Evolutionary conservation across 2,113 vertebrate species (phyloP).

Genomic region (Entomyzon cyanotis): DNA sequence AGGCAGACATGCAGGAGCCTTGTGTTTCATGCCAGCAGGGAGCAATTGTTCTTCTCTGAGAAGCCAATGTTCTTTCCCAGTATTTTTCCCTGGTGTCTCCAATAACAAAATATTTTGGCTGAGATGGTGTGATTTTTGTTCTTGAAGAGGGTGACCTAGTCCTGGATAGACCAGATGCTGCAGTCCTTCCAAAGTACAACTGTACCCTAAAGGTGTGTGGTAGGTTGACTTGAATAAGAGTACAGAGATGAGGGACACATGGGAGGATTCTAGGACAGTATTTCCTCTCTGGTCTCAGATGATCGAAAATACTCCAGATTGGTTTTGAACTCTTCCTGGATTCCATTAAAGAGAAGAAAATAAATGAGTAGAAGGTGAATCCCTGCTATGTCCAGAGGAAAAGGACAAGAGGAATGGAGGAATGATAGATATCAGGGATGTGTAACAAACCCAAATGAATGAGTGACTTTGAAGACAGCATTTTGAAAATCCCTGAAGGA

Average conservation of each 20-base stretch:
- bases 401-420: neutral
- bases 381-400: neutral
- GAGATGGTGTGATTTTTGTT: neutral
- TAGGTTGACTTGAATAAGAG: neutral
- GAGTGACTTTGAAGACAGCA: neutral
- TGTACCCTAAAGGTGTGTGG: neutral
- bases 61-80: slow-evolving; percentile 6
- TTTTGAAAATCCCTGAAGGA: neutral
- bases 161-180: neutral
- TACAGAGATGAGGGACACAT: neutral
- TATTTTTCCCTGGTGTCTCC: neutral
- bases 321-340: neutral
- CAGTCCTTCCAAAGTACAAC: neutral
- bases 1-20: neutral
- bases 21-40: neutral
- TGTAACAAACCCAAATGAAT: neutral
- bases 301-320: neutral
- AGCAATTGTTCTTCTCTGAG: neutral
- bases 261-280: neutral
- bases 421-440: neutral
- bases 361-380: neutral
- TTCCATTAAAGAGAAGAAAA: neutral
- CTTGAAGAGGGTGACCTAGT: neutral
- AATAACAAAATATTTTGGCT: neutral
- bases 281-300: neutral